phyloP scores from a whole-genome alignment of 2,888 invertebrate genomes.

The Harmothoe impar region DNA sequence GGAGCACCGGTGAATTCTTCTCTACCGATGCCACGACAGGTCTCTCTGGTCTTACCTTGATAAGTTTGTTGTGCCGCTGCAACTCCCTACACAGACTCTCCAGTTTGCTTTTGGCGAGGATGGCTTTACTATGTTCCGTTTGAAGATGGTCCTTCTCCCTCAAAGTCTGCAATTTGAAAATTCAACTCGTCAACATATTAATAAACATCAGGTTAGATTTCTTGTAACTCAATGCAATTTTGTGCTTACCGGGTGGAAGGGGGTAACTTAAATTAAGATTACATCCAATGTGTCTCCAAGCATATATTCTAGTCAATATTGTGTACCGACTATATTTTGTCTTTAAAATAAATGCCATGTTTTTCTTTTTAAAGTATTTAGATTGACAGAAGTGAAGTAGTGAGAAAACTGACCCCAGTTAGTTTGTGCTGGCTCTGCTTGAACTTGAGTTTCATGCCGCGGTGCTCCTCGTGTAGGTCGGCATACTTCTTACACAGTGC shows the following conservation, averaged over 20 bases:
- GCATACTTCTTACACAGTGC: slow-evolving; percentile 90
- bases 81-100: slow-evolving; percentile 96
- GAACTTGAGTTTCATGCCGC: slow-evolving; percentile 79
- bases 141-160: slow-evolving; percentile 93
- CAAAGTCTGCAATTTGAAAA: slow-evolving; percentile 81
- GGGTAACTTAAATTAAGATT: too few relatives aligned
- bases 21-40: too few relatives aligned
- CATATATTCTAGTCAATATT: too few relatives aligned
- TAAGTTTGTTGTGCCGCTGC: slow-evolving; percentile 94
- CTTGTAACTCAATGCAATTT: too few relatives aligned
- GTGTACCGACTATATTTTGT: too few relatives aligned
- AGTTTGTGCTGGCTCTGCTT: slow-evolving; percentile 82
- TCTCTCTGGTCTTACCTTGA: slow-evolving; percentile 90
- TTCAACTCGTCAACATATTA: neutral
- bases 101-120: slow-evolving; percentile 91
- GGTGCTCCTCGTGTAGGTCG: slow-evolving; percentile 89
- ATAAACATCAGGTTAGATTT: too few relatives aligned
- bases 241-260: too few relatives aligned
- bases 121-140: slow-evolving; percentile 91
- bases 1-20: too few relatives aligned
- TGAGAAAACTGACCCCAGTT: slow-evolving; percentile 76
- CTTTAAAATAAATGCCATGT: too few relatives aligned
- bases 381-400: neutral
- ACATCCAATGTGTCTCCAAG: too few relatives aligned
- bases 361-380: too few relatives aligned